These are phyloP conservation scores for Gadopsis bispinosus DNA, from an alignment of 2,797 vertebrate genomes.

Conservation along the genomic window DNA sequence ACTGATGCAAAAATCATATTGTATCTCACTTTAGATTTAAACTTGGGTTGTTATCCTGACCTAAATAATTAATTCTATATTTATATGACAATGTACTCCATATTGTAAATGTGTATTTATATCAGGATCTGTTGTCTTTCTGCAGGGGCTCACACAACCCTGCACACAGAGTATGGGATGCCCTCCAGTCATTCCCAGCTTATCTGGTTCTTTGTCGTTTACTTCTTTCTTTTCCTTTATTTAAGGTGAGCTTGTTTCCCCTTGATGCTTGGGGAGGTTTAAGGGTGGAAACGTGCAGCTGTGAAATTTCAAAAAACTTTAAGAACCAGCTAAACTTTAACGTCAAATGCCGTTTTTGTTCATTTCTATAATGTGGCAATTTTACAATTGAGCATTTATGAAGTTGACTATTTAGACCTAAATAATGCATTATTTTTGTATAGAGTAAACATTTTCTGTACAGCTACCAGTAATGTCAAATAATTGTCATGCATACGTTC, in stretches of 20 bases:
- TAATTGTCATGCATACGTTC: too few species aligned
- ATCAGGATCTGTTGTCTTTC: constrained; percentile 36
- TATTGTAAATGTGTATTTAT: constrained; percentile 31
- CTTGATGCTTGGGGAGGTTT: neutral
- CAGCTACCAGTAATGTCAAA: neutral
- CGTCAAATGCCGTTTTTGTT: neutral
- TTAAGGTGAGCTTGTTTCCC: constrained; percentile 90
- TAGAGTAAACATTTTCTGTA: neutral
- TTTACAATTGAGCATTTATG: too few species aligned
- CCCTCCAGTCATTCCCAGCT: constrained; percentile 98
- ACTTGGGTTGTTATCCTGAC: neutral
- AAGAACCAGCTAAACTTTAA: neutral
- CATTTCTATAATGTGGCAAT: neutral
- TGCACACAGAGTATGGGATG: constrained; percentile 96
- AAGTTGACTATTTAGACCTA: too few species aligned
- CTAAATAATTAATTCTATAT: neutral
- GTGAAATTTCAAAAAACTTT: neutral
- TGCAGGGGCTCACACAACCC: constrained; percentile 88
- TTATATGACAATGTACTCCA: neutral
- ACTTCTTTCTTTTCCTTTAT: constrained; percentile 99
- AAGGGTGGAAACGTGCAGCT: neutral
- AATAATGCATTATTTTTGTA: neutral
- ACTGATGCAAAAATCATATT: too few species aligned
- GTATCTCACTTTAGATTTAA: neutral
- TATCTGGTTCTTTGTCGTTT: constrained; percentile 99